phyloP scores from a whole-genome alignment of 2,888 invertebrate genomes.

The Hedychridium roseum region DNA sequence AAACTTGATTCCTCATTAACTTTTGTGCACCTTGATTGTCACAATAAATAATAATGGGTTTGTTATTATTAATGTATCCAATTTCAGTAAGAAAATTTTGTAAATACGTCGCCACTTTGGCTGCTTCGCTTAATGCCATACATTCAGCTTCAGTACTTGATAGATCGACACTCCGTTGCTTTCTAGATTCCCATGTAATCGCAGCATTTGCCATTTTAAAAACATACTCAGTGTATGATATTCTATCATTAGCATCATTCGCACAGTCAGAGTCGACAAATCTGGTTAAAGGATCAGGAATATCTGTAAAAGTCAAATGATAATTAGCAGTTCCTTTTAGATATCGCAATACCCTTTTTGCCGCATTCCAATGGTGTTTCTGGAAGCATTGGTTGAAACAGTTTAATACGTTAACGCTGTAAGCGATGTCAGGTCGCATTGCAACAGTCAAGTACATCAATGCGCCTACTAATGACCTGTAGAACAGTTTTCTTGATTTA shows the following conservation, averaged over 20 bases:
- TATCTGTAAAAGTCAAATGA: background rate
- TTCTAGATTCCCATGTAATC: background rate
- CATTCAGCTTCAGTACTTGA: background rate
- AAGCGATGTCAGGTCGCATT: conserved; percentile 5
- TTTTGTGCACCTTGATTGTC: conserved; percentile 11
- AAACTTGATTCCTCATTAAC: conserved; percentile 6
- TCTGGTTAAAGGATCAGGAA: background rate
- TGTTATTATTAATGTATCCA: background rate
- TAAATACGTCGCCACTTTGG: background rate
- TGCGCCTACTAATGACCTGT: background rate
- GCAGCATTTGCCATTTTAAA: background rate
- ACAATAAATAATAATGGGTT: background rate
- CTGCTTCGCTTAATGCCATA: background rate
- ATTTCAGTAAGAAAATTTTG: background rate
- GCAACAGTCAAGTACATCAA: conserved; percentile 3
- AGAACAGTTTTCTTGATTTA: too few species aligned
- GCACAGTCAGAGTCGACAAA: background rate
- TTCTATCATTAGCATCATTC: background rate
- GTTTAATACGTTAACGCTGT: background rate
- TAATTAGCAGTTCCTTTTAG: background rate
- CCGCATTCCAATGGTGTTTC: background rate
- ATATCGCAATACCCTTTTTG: background rate
- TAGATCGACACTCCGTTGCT: background rate
- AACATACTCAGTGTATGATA: background rate
- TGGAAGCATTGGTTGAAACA: background rate